Evolutionary conservation across 2,113 vertebrate genomes (phyloP).

Genomic region (Dicrurus megarhynchus): DNA sequence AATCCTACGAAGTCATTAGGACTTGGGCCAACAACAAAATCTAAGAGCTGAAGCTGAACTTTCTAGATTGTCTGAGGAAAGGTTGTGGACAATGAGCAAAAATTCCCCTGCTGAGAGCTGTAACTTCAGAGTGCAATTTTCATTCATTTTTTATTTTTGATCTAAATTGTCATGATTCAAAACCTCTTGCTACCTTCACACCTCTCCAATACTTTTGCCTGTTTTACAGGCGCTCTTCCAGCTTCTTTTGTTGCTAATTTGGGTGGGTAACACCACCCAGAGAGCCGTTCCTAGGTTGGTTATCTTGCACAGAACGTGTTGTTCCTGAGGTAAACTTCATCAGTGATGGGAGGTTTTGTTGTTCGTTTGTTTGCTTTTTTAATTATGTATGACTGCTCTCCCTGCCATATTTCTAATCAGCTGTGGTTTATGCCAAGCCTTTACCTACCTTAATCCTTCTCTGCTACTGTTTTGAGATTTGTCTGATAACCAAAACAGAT

Average conservation of each 20-base stretch:
- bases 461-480: background rate
- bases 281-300: background rate
- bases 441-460: background rate
- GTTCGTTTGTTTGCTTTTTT: background rate
- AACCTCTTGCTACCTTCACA: background rate
- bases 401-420: background rate
- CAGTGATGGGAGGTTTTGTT: background rate
- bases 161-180: background rate
- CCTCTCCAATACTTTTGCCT: background rate
- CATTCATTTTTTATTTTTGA: background rate
- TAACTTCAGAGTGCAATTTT: background rate
- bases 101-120: background rate
- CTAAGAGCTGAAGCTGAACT: background rate
- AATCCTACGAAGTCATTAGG: background rate
- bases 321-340: background rate
- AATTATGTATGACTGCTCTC: background rate
- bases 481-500: background rate
- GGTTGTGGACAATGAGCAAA: background rate
- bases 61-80: background rate
- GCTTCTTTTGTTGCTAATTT: background rate
- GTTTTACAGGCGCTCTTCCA: background rate
- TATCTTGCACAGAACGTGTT: rapidly evolving
- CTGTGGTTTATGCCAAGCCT: background rate
- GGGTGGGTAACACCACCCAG: background rate
- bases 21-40: background rate